Percentiles rank a stretch among this genome's conserved stretches.
phyloP scores from a whole-genome alignment of 2,113 vertebrate species.

The Brachyhypopomus occidentalis region DNA sequence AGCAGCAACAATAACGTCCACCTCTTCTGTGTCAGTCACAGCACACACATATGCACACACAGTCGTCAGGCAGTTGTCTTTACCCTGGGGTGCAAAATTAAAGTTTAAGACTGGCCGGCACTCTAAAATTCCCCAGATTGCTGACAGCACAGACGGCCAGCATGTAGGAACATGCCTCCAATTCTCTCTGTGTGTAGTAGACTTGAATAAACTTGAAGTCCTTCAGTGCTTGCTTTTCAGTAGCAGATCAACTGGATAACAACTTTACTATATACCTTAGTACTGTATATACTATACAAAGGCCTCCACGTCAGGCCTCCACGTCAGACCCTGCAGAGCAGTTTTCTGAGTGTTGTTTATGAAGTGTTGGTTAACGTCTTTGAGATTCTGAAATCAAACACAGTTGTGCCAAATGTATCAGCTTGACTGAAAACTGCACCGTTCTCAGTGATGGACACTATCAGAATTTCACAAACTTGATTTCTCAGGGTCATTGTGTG shows the following conservation, averaged over 20 bases:
- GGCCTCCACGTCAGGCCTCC: background rate
- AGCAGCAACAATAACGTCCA: conserved; percentile 6
- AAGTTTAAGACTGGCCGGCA: conserved; percentile 14
- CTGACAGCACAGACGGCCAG: background rate
- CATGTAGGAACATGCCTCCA: background rate
- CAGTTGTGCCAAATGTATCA: no score
- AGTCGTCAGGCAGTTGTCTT: conserved; percentile 11
- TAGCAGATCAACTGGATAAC: no score
- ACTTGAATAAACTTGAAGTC: background rate
- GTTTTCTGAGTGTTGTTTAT: background rate
- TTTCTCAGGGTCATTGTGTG: background rate
- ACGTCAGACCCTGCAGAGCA: background rate
- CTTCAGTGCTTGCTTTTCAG: background rate
- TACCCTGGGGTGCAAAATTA: conserved; percentile 1
- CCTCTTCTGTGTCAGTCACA: conserved; percentile 2
- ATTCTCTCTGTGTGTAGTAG: background rate
- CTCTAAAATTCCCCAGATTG: background rate
- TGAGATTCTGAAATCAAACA: background rate
- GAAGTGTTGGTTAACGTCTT: background rate
- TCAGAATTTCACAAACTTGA: background rate
- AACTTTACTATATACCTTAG: background rate
- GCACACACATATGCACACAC: conserved; percentile 28
- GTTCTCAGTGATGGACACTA: conserved; percentile 3
- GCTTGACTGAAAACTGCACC: conserved; percentile 12
- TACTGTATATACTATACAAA: no score